Conservation (phyloP, 2,888 invertebrate genomes). For the Leptinotarsa juncta region DNA sequence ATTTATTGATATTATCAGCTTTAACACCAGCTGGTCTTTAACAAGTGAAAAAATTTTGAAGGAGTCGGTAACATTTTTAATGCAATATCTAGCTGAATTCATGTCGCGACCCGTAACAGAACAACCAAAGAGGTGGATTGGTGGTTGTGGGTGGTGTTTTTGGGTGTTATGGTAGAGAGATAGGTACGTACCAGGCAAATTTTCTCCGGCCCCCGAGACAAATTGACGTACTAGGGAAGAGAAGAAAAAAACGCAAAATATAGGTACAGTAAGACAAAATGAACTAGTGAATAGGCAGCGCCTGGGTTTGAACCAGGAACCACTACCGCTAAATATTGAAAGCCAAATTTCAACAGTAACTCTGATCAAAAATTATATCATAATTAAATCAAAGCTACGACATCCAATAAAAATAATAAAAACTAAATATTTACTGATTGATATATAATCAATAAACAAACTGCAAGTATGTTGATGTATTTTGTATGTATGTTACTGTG, state of each 20-base stretch:
- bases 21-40: conserved; percentile 24
- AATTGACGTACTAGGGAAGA: conserved; percentile 69
- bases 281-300: conserved; percentile 52
- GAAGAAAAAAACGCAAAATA: conserved; percentile 68
- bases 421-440: conserved; percentile 62
- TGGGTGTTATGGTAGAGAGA: conserved; percentile 65
- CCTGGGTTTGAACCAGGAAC: conserved; percentile 31
- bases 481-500: conserved; percentile 65
- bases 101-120: conserved; percentile 61
- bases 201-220: conserved; percentile 68
- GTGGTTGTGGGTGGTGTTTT: conserved; percentile 64
- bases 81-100: conserved; percentile 34
- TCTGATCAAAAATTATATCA: conserved; percentile 58
- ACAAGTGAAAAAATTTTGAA: conserved; percentile 24
- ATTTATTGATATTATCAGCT: conserved; percentile 34
- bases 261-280: conserved; percentile 66
- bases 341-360: conserved; percentile 63
- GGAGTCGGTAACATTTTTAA: conserved; percentile 26
- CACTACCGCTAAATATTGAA: conserved; percentile 42
- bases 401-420: conserved; percentile 63
- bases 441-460: conserved; percentile 59
- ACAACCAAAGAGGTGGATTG: conserved; percentile 64
- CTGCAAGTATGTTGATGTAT: conserved; percentile 64
- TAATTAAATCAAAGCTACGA: conserved; percentile 63
- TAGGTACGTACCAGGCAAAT: conserved; percentile 68